Evolutionary conservation across 2,888 invertebrate genomes (phyloP).

Genomic region (Pseudeuparius sepicola): DNA sequence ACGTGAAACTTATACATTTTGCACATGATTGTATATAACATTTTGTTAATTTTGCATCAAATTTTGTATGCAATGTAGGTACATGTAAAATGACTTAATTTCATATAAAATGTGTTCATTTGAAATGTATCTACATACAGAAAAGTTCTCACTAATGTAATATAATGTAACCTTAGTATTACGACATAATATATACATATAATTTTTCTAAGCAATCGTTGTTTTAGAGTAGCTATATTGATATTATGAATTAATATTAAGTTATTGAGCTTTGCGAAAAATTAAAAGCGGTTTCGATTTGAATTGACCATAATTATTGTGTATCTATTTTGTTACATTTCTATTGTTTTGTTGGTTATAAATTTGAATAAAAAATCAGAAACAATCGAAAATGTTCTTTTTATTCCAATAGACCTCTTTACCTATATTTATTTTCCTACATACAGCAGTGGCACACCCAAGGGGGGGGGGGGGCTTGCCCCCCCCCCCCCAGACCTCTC

Average conservation of each 20-base stretch:
- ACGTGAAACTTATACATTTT: conserved; percentile 30
- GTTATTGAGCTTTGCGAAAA: conserved; percentile 41
- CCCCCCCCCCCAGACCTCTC: too few relatives aligned
- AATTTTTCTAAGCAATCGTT: conserved; percentile 44
- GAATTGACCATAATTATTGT: conserved; percentile 32
- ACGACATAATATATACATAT: conserved; percentile 39
- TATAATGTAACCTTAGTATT: conserved; percentile 40
- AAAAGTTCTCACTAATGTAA: conserved; percentile 37
- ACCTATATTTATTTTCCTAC: too few relatives aligned
- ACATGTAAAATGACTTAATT: conserved; percentile 28
- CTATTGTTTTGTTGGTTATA: conserved; percentile 26
- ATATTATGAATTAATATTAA: conserved; percentile 40
- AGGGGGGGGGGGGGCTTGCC: too few relatives aligned
- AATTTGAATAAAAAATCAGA: conserved; percentile 29
- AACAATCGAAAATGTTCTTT: too few relatives aligned
- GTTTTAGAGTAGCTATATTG: conserved; percentile 41
- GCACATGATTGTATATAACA: conserved; percentile 39
- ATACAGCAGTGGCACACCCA: too few relatives aligned
- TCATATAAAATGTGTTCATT: conserved; percentile 28
- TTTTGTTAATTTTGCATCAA: conserved; percentile 39
- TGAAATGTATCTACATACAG: conserved; percentile 35
- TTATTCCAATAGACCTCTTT: too few relatives aligned
- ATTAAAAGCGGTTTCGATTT: conserved; percentile 40
- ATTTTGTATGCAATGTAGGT: conserved; percentile 28
- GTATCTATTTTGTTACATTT: conserved; percentile 31